Evolutionary conservation across 2,797 vertebrate species (phyloP), one percentile per base, ranked within the genome.

Genomic region (Pseudopleuronectes americanus): DNA sequence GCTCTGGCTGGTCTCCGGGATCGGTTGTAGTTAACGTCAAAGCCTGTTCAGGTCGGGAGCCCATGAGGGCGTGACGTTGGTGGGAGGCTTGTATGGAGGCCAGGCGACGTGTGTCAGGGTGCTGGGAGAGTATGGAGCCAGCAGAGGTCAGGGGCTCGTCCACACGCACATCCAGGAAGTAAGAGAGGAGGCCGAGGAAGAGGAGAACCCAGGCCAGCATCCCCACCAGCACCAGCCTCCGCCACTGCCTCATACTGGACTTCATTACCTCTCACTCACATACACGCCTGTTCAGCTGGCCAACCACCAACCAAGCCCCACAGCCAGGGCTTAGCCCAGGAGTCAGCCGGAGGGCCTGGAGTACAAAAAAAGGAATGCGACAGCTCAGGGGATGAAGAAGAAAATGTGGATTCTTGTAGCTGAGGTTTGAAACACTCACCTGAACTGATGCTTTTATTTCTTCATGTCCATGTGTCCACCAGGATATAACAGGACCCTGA

Each of bases 141-240:
- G 93, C 94, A 19, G 96, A 95, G 75, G 90, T 90, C 41, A 95
- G 88, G 0, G 92, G 94, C 74, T 96, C 95, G 8, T 96, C 94
- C 49, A 95, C 94, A 70, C 93, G 95, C 74, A 93, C 95, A 70
- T 99, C 97, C 73, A 97, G 95, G 85, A 99, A 98, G 92, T 98
- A 98, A 23, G 98, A 95, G 85, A 99, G 96, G 74, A 99, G 94
- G 38, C 91, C 96, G 57, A 99, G 84, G 84, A 99, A 97, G 70
- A 99, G 86, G 62, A 99, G 92, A n/a, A 92, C 96, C 98, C 98
- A 99, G 24, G 94, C 95, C 75, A 99, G 94, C 89, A 99, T 96
- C 64, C 95, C 96, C 71, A 95, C 93, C 71, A 99, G 93, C 92
- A 95, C 95, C 66, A 98, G 87, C 90, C 95, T 94, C 90, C 97